Evolutionary conservation across 1,140 invertebrate species (phyloP), one percentile per base, ranked within the genome.

Genomic region (Eumeta japonica): DNA sequence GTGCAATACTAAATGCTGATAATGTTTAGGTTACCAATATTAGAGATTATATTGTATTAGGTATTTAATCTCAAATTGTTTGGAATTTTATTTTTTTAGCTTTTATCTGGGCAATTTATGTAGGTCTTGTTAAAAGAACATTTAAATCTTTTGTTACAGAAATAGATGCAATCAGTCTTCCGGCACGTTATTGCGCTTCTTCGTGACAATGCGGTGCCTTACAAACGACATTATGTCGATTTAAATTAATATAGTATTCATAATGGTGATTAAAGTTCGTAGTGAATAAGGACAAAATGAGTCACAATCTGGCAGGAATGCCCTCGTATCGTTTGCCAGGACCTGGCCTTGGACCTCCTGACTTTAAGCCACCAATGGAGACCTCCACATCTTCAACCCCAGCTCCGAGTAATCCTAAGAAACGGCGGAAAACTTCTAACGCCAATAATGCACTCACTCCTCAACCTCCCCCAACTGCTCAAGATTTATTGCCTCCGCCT

Each of bases 401-500:
- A 41, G 80, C 80, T 41, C 80, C 80, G 29, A 81, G 79, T 48
- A 85, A 84, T 64, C 81, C 83, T 20, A 85, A 85, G 55, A 85
- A 84, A 60, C 58, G 83, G 40, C 77, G 83, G 60, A 84, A 84
- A 80, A 85, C 83, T 46, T 79, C 79, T 19, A 80, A 78, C 68
- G 76, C 77, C 12, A 71, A 78, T 59, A 58, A 79, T 78, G 77
- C 80, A 45, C 74, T 81, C 55, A 65, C 72, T 20, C 59, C 78
- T 20, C 76, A 80, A 32, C 79, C 79, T 49, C 79, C 81, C 20
- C 78, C 82, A 4, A 80, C 83, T 33, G 81, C 80, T 46, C 81
- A 87, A 53, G 83, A 89, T 73, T 83, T 92, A 58, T 68, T 92
- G 43, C 77, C 89, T 40, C 90, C 90, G 16, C 91, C 90, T 10